Evolutionary conservation across 2,113 vertebrate species (phyloP).

Genomic region (Bothrops jararaca): DNA sequence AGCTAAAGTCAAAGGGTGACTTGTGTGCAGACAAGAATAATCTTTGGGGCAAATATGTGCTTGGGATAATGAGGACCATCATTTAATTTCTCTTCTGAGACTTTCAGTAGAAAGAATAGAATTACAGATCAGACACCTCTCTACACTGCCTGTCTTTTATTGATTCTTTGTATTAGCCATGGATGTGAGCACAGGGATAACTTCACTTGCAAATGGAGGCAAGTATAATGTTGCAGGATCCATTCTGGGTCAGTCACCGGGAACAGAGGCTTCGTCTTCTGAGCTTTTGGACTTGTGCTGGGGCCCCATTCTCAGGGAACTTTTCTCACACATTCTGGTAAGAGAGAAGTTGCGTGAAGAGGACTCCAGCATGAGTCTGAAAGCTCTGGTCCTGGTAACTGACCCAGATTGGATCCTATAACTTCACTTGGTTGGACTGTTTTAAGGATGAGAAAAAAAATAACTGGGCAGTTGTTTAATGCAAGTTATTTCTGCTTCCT

Average conservation of each 20-base stretch:
- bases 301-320: neutral
- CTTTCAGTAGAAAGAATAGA: slow-evolving; percentile 51
- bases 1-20: neutral
- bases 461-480: slow-evolving; percentile 25
- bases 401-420: neutral
- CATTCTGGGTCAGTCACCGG: neutral
- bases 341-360: too few relatives aligned
- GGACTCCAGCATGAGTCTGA: too few relatives aligned
- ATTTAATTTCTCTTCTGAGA: slow-evolving; percentile 55
- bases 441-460: slow-evolving; percentile 44
- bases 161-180: slow-evolving; percentile 37
- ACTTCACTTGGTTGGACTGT: slow-evolving; percentile 51
- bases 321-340: neutral
- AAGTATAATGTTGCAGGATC: neutral
- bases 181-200: neutral
- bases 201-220: slow-evolving; percentile 43
- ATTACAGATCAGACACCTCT: slow-evolving; percentile 50
- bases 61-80: slow-evolving; percentile 48
- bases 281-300: neutral
- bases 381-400: neutral
- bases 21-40: slow-evolving; percentile 46
- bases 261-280: neutral
- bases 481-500: neutral
- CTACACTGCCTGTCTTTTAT: slow-evolving; percentile 43
- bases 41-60: slow-evolving; percentile 52